Percentiles rank a stretch among this genome's conserved stretches.
Conservation (phyloP, 2,797 vertebrate genomes). For the Petrocephalus schoutedeni region DNA sequence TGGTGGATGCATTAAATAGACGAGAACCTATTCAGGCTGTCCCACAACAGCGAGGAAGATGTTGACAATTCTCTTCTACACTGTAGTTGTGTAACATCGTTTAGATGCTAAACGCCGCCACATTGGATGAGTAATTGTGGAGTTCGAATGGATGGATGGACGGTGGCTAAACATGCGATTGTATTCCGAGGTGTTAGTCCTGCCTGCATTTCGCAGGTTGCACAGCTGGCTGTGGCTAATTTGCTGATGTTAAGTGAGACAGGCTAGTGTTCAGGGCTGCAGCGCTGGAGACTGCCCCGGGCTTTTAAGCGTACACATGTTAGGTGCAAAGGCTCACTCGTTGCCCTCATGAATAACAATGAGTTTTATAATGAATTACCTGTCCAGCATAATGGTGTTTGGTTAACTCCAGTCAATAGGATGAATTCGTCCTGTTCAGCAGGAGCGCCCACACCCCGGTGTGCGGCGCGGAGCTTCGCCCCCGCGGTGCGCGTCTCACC, state of each 20-base stretch:
- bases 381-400: conserved; percentile 5
- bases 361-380: conserved; percentile 7
- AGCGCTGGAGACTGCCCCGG: neutral
- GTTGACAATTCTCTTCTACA: neutral
- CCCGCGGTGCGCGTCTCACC: neutral
- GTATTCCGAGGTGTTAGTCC: neutral
- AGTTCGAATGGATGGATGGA: neutral
- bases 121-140: neutral
- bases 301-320: neutral
- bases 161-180: neutral
- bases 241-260: conserved; percentile 1
- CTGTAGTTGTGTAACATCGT: neutral
- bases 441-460: neutral
- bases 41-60: neutral
- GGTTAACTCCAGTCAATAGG: conserved; percentile 10
- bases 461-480: neutral
- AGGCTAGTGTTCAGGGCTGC: neutral
- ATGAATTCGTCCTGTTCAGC: neutral
- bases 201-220: neutral
- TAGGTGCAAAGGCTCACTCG: neutral
- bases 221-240: neutral
- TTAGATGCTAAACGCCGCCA: neutral
- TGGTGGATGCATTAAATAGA: neutral
- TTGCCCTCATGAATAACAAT: conserved; percentile 3
- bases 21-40: neutral